Conservation (phyloP, 2,113 vertebrate species). For the Sapayoa aenigma region DNA sequence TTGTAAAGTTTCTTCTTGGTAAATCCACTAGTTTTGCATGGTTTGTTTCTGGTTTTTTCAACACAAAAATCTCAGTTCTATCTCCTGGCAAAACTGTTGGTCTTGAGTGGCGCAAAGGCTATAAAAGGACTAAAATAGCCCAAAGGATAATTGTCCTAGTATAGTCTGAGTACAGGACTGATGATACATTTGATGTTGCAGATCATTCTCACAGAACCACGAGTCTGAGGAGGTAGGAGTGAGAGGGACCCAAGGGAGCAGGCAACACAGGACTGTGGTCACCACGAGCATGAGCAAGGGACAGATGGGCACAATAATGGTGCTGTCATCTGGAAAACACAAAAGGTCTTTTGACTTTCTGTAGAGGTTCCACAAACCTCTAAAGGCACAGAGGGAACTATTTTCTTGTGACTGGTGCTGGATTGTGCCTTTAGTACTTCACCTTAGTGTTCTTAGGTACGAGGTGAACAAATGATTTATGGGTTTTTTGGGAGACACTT, state of each 20-base stretch:
- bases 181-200: background rate
- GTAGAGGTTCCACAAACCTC: background rate
- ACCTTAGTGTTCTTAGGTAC: background rate
- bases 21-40: background rate
- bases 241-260: background rate
- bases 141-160: background rate
- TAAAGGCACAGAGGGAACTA: background rate
- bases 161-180: background rate
- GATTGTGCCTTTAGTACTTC: background rate
- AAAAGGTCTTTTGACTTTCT: background rate
- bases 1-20: background rate
- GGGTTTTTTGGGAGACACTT: background rate
- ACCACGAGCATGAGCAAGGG: background rate
- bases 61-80: background rate
- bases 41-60: background rate
- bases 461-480: background rate
- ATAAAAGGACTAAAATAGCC: background rate
- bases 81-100: background rate
- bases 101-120: background rate
- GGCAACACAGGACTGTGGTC: accelerated
- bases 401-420: background rate
- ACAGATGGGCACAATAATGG: background rate
- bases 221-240: background rate
- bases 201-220: background rate
- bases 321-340: background rate